These are phyloP conservation scores for Ochropleura plecta DNA, from an alignment of 2,888 invertebrate genomes.

Conservation along the genomic window DNA sequence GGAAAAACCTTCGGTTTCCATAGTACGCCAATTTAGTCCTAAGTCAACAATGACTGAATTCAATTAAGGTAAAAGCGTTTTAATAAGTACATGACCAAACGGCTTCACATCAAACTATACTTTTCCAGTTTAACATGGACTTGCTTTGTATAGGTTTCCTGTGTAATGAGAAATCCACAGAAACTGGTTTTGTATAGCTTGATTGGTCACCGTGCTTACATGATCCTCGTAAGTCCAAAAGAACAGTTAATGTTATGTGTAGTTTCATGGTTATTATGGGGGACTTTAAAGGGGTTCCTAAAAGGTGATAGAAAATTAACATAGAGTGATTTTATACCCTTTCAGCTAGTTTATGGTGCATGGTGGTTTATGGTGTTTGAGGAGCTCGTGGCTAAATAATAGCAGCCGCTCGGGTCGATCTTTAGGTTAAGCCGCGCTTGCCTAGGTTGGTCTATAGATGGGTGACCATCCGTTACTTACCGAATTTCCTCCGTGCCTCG, in stretches of 20 bases:
- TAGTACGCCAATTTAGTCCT: constrained; percentile 50
- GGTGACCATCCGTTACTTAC: too few species aligned
- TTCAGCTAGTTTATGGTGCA: background rate
- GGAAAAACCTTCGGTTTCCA: constrained; percentile 20
- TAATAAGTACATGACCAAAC: constrained; percentile 22
- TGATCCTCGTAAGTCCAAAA: constrained; percentile 14
- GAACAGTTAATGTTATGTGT: constrained; percentile 14
- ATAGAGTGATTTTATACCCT: background rate
- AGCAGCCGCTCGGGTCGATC: too few species aligned
- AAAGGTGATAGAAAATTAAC: constrained; percentile 11
- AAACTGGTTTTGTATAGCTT: too few species aligned
- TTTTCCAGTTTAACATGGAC: too few species aligned
- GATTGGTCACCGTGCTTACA: background rate
- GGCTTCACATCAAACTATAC: too few species aligned
- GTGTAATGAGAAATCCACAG: too few species aligned
- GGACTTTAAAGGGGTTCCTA: background rate
- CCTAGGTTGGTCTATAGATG: too few species aligned
- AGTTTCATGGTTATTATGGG: constrained; percentile 17
- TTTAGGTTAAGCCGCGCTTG: too few species aligned
- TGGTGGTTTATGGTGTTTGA: too few species aligned
- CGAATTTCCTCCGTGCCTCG: too few species aligned
- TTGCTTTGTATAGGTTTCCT: too few species aligned
- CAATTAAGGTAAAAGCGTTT: constrained; percentile 52
- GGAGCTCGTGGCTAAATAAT: too few species aligned
- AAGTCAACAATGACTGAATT: constrained; percentile 53